These are phyloP conservation scores for Acanthiza pusilla DNA, from an alignment of 2,797 vertebrate species.

Conservation along the genomic window DNA sequence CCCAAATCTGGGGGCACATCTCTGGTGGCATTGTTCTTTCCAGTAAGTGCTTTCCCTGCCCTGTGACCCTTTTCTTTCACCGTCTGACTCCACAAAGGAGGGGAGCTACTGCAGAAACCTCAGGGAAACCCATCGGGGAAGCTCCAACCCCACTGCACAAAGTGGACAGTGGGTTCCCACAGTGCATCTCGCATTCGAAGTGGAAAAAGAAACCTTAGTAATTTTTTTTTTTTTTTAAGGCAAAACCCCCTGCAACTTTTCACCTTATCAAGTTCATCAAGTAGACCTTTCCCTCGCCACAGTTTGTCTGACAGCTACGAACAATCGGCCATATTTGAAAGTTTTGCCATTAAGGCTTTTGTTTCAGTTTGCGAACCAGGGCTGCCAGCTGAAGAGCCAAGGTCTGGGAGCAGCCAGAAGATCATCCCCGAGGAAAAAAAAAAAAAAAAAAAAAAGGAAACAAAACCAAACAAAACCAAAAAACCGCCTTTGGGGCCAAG, in stretches of 20 bases:
- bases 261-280: neutral
- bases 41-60: neutral
- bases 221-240: no score
- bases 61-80: neutral
- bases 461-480: neutral
- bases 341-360: neutral
- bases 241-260: neutral
- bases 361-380: neutral
- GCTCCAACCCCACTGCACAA: neutral
- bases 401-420: neutral
- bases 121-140: neutral
- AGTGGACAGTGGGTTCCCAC: neutral
- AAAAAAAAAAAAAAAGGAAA: neutral
- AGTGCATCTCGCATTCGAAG: rapidly evolving
- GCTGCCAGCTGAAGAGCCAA: neutral
- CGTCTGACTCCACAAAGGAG: neutral
- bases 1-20: neutral
- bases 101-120: neutral
- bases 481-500: neutral
- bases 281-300: neutral
- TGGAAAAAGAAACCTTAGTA: neutral
- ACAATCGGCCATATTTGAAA: neutral
- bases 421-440: neutral
- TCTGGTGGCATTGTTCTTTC: neutral
- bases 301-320: neutral